Evolutionary conservation across 1,140 invertebrate genomes (phyloP).

Genomic region (Luehdorfia chinensis): DNA sequence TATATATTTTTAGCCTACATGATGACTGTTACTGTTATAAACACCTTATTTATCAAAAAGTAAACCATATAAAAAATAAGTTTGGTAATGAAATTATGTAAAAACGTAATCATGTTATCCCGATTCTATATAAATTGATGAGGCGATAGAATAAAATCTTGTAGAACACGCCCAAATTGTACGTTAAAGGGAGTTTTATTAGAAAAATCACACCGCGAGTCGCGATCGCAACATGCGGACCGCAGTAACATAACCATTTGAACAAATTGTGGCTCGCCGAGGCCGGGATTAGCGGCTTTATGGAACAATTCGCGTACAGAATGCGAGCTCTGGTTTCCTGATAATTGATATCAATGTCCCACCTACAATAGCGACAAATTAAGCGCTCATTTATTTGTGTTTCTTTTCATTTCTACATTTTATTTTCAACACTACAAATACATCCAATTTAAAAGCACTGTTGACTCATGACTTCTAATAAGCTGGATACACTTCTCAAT

Average conservation of each 20-base stretch:
- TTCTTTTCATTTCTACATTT: constrained; percentile 43
- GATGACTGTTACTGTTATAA: too few relatives aligned
- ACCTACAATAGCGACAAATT: constrained; percentile 45
- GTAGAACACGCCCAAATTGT: constrained; percentile 8
- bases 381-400: constrained; percentile 49
- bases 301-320: constrained; percentile 60
- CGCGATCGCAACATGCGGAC: constrained; percentile 47
- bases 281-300: constrained; percentile 68
- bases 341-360: constrained; percentile 70
- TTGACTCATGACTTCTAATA: too few relatives aligned
- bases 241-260: constrained; percentile 74
- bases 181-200: constrained; percentile 33
- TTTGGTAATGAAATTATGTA: constrained; percentile 1
- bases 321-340: constrained; percentile 47
- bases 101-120: not conserved
- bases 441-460: too few relatives aligned
- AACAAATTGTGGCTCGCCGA: constrained; percentile 66
- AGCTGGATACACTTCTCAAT: too few relatives aligned
- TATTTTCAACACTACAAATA: too few relatives aligned
- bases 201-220: constrained; percentile 50
- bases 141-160: constrained; percentile 9
- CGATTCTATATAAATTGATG: constrained; percentile 9
- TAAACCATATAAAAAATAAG: constrained; percentile 8
- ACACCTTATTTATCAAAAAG: not conserved
- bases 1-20: too few relatives aligned